phyloP scores from a whole-genome alignment of 2,888 invertebrate species.

The Phanerotoma sp. region DNA sequence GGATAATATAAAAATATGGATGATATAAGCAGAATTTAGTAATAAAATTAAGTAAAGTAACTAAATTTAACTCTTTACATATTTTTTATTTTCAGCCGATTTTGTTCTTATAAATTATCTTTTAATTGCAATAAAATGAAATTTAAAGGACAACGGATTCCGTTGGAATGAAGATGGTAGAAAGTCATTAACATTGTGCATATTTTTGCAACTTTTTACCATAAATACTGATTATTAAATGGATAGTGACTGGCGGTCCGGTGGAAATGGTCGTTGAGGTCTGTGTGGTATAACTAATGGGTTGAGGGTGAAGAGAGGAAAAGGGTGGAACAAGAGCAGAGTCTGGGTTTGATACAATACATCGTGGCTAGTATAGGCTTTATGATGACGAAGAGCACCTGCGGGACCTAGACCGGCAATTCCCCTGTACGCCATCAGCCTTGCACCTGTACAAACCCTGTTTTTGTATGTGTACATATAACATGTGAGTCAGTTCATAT shows the following conservation, averaged over 20 bases:
- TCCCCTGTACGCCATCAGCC: conserved; percentile 47
- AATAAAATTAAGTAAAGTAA: too few species aligned
- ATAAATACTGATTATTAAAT: conserved; percentile 55
- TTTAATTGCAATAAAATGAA: conserved; percentile 4
- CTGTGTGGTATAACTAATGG: conserved; percentile 24
- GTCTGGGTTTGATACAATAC: conserved; percentile 53
- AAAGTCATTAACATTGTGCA: conserved; percentile 6
- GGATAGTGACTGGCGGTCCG: conserved; percentile 19
- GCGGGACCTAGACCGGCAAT: conserved; percentile 55
- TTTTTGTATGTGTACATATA: not conserved
- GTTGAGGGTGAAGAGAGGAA: conserved; percentile 24
- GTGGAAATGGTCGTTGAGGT: conserved; percentile 18
- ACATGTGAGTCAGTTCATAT: not conserved
- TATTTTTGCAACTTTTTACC: conserved; percentile 47
- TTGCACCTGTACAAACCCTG: conserved; percentile 48
- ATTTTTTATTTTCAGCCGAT: too few species aligned
- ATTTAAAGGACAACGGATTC: conserved; percentile 9
- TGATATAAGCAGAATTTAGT: too few species aligned
- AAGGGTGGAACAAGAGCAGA: conserved; percentile 34
- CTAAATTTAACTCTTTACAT: too few species aligned
- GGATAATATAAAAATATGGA: too few species aligned
- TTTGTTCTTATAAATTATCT: conserved; percentile 16
- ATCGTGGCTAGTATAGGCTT: conserved; percentile 53
- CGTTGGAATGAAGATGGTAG: conserved; percentile 1
- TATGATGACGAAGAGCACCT: conserved; percentile 58